Percentiles rank a stretch among this genome's conserved stretches.
Conservation (phyloP, 2,888 invertebrate genomes). For the Sinelater perroti region DNA sequence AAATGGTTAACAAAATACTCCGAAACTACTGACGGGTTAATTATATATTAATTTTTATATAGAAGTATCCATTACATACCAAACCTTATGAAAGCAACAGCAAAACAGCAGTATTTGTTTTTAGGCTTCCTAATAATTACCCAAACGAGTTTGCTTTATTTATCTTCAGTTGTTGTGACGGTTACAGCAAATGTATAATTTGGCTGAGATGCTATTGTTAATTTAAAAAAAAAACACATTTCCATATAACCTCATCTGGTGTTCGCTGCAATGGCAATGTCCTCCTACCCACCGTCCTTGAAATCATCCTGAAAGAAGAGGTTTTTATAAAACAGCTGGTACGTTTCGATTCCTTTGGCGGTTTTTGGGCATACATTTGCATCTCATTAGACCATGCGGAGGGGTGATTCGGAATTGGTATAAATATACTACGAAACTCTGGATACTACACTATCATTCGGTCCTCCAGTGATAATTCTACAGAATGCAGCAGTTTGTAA, state of each 20-base stretch:
- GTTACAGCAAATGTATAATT: no score
- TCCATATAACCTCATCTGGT: not conserved
- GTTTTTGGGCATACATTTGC: constrained; percentile 9
- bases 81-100: no score
- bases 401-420: constrained; percentile 13
- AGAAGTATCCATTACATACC: no score
- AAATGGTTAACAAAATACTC: no score
- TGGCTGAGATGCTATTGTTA: no score
- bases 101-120: no score
- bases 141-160: no score
- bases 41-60: no score
- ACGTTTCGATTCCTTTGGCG: constrained; percentile 8
- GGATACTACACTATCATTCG: no score
- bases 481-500: constrained; percentile 20
- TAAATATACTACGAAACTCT: constrained; percentile 19
- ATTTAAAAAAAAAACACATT: not conserved
- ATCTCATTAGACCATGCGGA: constrained; percentile 9
- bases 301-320: constrained; percentile 3
- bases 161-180: no score
- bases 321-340: constrained; percentile 12
- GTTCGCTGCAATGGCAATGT: constrained; percentile 1
- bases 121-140: no score
- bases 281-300: constrained; percentile 15
- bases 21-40: no score
- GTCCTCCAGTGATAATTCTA: constrained; percentile 7